Conservation (phyloP, 2,888 invertebrate species). For the Andrena fulva region DNA sequence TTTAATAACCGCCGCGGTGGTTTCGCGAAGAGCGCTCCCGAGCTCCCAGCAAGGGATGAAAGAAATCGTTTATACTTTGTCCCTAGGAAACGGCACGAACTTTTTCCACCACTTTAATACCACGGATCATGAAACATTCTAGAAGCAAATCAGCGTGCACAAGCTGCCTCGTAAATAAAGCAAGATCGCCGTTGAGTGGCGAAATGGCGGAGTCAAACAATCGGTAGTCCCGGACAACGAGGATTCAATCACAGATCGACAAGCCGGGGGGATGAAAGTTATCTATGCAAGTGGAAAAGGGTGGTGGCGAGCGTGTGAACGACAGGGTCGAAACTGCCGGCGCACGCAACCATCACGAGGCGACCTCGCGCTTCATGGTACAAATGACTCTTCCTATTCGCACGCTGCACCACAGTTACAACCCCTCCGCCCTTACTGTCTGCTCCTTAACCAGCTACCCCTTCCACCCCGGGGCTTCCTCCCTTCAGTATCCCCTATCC, state of each 20-base stretch:
- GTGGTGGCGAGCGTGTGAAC: conserved; percentile 78
- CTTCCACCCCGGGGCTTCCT: conserved; percentile 15
- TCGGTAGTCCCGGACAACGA: conserved; percentile 67
- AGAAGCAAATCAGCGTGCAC: conserved; percentile 1
- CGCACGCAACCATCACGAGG: conserved; percentile 79
- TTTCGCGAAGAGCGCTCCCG: background rate
- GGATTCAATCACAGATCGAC: conserved; percentile 82
- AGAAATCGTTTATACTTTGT: conserved; percentile 32
- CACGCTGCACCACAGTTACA: conserved; percentile 47
- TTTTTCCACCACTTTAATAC: conserved; percentile 18
- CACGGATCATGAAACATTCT: background rate
- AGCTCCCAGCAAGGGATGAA: background rate
- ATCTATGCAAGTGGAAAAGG: conserved; percentile 75
- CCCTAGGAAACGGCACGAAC: conserved; percentile 50
- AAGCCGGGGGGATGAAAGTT: conserved; percentile 79
- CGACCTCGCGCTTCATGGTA: conserved; percentile 83
- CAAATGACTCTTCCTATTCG: conserved; percentile 80
- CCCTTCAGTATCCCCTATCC: conserved; percentile 11
- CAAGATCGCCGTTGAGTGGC: conserved; percentile 30
- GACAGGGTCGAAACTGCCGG: conserved; percentile 76
- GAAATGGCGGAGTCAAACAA: conserved; percentile 59
- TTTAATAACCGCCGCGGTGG: background rate
- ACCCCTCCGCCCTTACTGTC: conserved; percentile 8
- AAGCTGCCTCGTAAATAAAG: conserved; percentile 25
- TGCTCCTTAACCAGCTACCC: conserved; percentile 28